These are phyloP conservation scores for Eremophila alpestris DNA, from an alignment of 2,797 vertebrate genomes.

Conservation along the genomic window DNA sequence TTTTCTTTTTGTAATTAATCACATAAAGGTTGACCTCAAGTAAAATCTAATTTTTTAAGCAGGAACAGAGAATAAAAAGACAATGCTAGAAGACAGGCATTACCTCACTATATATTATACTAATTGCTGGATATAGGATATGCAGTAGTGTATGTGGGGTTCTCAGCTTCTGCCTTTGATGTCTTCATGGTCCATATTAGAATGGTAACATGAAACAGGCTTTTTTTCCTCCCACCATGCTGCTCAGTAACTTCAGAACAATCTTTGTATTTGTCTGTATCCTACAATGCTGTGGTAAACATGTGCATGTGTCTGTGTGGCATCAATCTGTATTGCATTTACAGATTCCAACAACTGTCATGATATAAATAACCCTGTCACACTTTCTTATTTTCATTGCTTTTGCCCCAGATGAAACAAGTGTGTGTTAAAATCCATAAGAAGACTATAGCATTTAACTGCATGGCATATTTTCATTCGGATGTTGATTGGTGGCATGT, in stretches of 20 bases:
- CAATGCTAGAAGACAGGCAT: neutral
- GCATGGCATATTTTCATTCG: neutral
- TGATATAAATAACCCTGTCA: neutral
- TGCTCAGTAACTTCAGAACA: neutral
- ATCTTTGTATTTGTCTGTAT: neutral
- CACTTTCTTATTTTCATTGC: neutral
- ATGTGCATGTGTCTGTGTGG: neutral
- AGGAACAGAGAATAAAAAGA: neutral
- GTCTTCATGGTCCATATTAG: neutral
- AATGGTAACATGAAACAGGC: neutral
- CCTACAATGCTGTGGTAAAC: neutral
- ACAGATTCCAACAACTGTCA: neutral
- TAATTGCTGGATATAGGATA: neutral
- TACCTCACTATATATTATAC: neutral
- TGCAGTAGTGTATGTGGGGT: neutral
- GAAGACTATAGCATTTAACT: neutral
- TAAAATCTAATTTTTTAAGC: neutral
- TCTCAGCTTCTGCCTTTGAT: constrained; percentile 10
- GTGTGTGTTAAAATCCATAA: neutral
- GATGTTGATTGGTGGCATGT: neutral
- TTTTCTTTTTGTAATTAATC: neutral
- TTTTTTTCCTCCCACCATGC: accelerated
- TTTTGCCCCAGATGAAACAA: neutral
- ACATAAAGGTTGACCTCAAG: neutral
- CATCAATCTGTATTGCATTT: neutral